phyloP scores from a whole-genome alignment of 2,113 vertebrate genomes.

The Archilochus colubris region DNA sequence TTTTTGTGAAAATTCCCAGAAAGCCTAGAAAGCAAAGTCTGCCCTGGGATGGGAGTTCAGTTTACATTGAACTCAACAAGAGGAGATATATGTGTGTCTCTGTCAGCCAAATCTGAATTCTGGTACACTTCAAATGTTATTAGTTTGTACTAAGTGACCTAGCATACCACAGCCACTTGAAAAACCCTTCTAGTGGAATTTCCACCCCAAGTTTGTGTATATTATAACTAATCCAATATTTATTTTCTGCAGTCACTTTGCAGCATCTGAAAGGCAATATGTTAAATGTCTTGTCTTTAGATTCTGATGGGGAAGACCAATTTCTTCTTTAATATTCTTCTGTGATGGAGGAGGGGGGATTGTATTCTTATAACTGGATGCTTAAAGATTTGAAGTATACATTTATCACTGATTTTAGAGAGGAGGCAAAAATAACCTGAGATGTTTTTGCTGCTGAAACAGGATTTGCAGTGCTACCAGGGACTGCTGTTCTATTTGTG shows the following conservation, averaged over 20 bases:
- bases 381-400: not conserved
- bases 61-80: not conserved
- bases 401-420: not conserved
- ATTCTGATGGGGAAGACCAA: not conserved
- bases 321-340: not conserved
- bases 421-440: not conserved
- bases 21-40: not conserved
- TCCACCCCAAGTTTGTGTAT: not conserved
- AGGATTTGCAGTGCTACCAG: slow-evolving; percentile 32
- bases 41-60: not conserved
- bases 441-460: slow-evolving; percentile 8
- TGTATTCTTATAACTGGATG: not conserved
- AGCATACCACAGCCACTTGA: not conserved
- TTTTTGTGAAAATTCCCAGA: not conserved
- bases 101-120: not conserved
- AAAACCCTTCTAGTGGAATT: not conserved
- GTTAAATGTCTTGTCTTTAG: not conserved
- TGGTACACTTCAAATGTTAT: not conserved
- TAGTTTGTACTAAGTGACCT: not conserved
- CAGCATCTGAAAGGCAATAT: not conserved
- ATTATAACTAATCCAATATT: not conserved
- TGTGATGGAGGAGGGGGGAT: not conserved
- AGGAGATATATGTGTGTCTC: not conserved
- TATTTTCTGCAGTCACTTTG: not conserved
- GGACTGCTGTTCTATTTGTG: slow-evolving; percentile 42